Evolutionary conservation across 2,888 invertebrate species (phyloP).

Genomic region (Ochropleura plecta): DNA sequence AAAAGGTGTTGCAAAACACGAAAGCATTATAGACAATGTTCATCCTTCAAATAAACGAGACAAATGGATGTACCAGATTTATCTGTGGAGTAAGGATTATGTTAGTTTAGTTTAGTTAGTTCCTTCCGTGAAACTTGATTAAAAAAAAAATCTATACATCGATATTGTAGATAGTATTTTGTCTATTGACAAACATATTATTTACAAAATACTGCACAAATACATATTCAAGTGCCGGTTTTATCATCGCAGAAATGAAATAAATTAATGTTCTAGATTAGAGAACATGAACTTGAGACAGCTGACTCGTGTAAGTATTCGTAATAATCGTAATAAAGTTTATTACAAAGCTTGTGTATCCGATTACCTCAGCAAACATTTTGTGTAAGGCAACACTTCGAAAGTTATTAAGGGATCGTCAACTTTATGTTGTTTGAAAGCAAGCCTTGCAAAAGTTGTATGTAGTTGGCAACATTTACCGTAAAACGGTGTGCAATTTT

Average conservation of each 20-base stretch:
- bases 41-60: neutral
- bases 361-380: conserved; percentile 41
- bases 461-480: conserved; percentile 51
- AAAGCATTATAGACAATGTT: neutral
- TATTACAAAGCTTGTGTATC: conserved; percentile 36
- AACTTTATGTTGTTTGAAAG: conserved; percentile 41
- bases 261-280: conserved; percentile 15
- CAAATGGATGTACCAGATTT: neutral
- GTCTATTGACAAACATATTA: neutral
- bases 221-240: neutral
- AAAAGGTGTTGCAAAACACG: neutral
- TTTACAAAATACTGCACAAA: neutral
- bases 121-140: neutral
- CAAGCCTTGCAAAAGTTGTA: conserved; percentile 39
- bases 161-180: neutral
- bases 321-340: conserved; percentile 1
- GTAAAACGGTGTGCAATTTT: conserved; percentile 56
- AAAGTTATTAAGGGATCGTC: conserved; percentile 40
- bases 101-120: neutral
- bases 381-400: conserved; percentile 14
- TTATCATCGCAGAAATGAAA: neutral
- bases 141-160: neutral
- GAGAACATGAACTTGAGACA: conserved; percentile 28
- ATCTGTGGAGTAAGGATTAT: neutral
- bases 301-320: conserved; percentile 15